phyloP scores from a whole-genome alignment of 2,797 vertebrate genomes.

The Rhabdophis nuchalis region DNA sequence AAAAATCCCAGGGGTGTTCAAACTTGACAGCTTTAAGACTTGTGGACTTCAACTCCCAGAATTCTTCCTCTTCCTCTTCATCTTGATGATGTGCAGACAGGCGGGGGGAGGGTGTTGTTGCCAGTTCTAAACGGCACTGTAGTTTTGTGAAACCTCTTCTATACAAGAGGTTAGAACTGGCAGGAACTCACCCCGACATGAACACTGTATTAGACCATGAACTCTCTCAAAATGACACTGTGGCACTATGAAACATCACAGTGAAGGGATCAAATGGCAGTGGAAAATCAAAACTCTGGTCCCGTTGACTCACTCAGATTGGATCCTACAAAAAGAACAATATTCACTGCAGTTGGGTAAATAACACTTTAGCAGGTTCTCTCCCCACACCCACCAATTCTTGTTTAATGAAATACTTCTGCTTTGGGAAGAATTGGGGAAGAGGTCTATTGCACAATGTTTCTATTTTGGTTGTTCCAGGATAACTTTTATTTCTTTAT shows the following conservation, averaged over 20 bases:
- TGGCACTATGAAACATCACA: neutral
- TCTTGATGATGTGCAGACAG: too few species aligned
- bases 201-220: neutral
- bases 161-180: too few species aligned
- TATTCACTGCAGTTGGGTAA: neutral
- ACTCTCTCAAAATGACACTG: neutral
- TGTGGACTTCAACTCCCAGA: too few species aligned
- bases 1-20: too few species aligned
- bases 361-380: neutral
- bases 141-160: too few species aligned
- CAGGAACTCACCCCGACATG: too few species aligned
- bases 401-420: neutral
- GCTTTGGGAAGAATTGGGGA: neutral
- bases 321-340: neutral
- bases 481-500: neutral
- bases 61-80: too few species aligned
- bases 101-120: too few species aligned
- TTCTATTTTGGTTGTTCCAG: neutral
- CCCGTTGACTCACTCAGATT: neutral
- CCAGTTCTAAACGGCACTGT: too few species aligned
- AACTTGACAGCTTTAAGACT: too few species aligned
- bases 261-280: too few species aligned
- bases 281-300: neutral
- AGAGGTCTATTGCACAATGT: neutral
- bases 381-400: too few species aligned